Evolutionary conservation across 2,113 vertebrate genomes (phyloP), one percentile per base, ranked within the genome.

Genomic region (Oreochromis tanganicae): DNA sequence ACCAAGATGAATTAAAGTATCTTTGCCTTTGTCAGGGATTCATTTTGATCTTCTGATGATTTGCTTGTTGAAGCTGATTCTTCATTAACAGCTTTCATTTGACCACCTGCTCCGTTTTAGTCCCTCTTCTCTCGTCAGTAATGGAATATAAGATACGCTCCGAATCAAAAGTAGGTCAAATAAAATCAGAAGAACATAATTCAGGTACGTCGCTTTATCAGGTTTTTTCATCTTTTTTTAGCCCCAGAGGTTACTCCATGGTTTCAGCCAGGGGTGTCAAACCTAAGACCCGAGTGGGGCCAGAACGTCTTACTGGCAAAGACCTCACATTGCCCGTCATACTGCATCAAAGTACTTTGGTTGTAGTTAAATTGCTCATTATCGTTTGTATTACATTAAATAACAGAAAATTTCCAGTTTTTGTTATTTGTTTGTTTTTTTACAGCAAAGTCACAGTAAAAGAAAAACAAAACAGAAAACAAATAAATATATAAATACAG

Each of bases 41-140:
- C 73, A 0, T 78, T 78, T 78, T 52, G 73, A 78, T 52, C 27
- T 32, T 34, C 16, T 50, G 24, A 78, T 78, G 73, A 52, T 78
- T 78, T 78, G 27, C 46, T 78, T 78, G 73, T n/a, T n/a, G 46
- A 78, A 32, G 73, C 12, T 34, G 73, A 78, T 78, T 78, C 73
- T 34, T 78, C 73, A 52, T 78, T 78, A 78, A 52, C 73, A 34
- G 73, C 73, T 52, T 78, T 78, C 73, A 34, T 52, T 52, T 78
- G 27, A 32, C 73, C 73, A 78, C 73, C 73, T 78, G 73, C 73
- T 52, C 46, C 27, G 16, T 34, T 52, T 78, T 13, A n/a, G 0
- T 32, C 16, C 7, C 27, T 13, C 27, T 78, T 29, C 27, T 52
- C 73, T 78, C 0, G 1, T 29, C 73, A 1, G 10, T 78, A n/a